A percentile compares a stretch with the other conserved stretches of the same genome.
Conservation (phyloP, 2,888 invertebrate genomes). For the Melanotus villosus region DNA sequence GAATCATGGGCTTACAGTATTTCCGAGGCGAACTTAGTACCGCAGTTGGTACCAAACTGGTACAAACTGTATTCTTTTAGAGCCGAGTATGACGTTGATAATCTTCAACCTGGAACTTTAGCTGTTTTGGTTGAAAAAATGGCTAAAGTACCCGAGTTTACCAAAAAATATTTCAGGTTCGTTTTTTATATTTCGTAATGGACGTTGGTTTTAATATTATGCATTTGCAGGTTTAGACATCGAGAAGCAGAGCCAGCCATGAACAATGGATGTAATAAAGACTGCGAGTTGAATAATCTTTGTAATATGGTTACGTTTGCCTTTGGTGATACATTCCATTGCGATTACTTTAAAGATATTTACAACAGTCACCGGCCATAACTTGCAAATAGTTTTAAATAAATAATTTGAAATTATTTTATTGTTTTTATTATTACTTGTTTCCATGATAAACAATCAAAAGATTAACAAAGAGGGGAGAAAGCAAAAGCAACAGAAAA, state of each 20-base stretch:
- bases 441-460: too few species aligned
- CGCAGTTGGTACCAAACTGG: constrained; percentile 77
- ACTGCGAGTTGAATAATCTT: constrained; percentile 57
- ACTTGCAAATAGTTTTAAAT: too few species aligned
- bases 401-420: too few species aligned
- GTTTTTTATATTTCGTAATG: neutral
- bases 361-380: too few species aligned
- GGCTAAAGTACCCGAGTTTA: constrained; percentile 62
- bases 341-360: constrained; percentile 52
- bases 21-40: constrained; percentile 76
- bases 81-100: constrained; percentile 70
- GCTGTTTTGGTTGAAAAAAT: constrained; percentile 63
- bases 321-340: constrained; percentile 66
- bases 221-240: constrained; percentile 15
- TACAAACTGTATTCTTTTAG: constrained; percentile 81
- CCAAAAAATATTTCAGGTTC: constrained; percentile 63
- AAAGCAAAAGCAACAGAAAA: too few species aligned
- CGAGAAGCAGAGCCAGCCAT: constrained; percentile 46
- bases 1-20: constrained; percentile 79
- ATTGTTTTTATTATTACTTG: too few species aligned
- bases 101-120: constrained; percentile 65
- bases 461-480: too few species aligned
- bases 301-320: constrained; percentile 72
- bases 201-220: too few species aligned
- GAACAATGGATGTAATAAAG: constrained; percentile 44